Evolutionary conservation across 2,888 invertebrate species (phyloP), one percentile per base, ranked within the genome.

Genomic region (Tubiluchus corallicola): DNA sequence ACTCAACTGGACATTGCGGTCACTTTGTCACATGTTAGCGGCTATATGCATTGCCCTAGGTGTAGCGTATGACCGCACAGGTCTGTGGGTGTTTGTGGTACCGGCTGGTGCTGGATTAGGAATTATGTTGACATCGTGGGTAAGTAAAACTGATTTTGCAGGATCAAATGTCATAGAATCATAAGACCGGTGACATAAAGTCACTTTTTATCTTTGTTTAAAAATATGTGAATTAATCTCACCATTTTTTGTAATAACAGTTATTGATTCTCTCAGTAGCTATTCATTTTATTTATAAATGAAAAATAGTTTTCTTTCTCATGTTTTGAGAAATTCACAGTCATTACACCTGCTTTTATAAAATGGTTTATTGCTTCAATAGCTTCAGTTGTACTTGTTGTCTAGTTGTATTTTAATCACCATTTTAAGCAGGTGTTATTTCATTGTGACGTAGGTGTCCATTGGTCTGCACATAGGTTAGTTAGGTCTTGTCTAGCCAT

Each of bases 41-140:
- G 69, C 68, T 13, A 54, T 73, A 21, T 60, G 68, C 17, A 68
- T 72, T 46, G 69, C 71, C 5, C 63, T 72, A 43, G 68, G 67
- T 5, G 69, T 72, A 16, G 68, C 71, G 53, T 67, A 67, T 48
- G 65, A 71, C 49, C 62, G 66, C 49, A 71, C 68, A 37, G 68
- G 69, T 41, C 53, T 71, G 1, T 57, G 62, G 47, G 69, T 66
- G 40, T 69, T 71, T 57, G 58, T 69, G 9, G 57, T 70, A 40
- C 72, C 73, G 2, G 59, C 64, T 38, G 57, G 53, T 20, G 47
- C 60, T 3, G 67, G 65, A 13, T 51, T 60, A 2, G 49, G 55
- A 16, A 57, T 67, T 16, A 57, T 65, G 45, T 39, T 56, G 15
- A 42, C 53, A 18, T 58, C 60, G 16, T 64, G 63, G 63, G 64